Conservation (phyloP, 2,113 vertebrate genomes). For the Diadophis punctatus region DNA sequence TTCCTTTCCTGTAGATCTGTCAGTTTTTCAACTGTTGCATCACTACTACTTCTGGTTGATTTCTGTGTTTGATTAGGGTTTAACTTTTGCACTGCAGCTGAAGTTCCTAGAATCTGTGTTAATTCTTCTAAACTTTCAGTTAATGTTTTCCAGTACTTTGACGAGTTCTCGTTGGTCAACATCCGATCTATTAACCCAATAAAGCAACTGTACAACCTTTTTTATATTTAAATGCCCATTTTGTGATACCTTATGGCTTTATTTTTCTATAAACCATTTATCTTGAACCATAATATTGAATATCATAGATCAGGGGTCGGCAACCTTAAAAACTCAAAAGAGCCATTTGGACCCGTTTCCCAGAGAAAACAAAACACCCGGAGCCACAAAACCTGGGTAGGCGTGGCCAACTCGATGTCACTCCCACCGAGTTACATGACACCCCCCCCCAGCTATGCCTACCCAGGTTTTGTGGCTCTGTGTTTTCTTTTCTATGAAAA, state of each 20-base stretch:
- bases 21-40: not conserved
- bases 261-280: slow-evolving; percentile 22
- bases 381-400: no score
- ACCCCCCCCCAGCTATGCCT: no score
- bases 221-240: slow-evolving; percentile 38
- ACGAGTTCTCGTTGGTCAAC: not conserved
- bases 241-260: not conserved
- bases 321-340: no score
- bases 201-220: slow-evolving; percentile 37
- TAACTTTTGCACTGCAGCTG: not conserved
- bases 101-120: not conserved
- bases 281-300: not conserved
- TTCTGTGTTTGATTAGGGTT: not conserved
- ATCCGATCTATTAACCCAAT: slow-evolving; percentile 14
- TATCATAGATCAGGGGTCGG: no score
- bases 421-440: no score
- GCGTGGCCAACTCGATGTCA: no score
- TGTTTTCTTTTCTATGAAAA: no score
- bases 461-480: no score
- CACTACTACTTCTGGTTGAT: not conserved
- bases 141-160: not conserved
- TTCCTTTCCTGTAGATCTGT: not conserved
- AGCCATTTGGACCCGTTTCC: no score
- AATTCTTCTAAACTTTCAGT: not conserved
- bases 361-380: no score